These are phyloP conservation scores for Lepilemur septentrionalis DNA, from an alignment of 2,797 vertebrate genomes.

Conservation along the genomic window DNA sequence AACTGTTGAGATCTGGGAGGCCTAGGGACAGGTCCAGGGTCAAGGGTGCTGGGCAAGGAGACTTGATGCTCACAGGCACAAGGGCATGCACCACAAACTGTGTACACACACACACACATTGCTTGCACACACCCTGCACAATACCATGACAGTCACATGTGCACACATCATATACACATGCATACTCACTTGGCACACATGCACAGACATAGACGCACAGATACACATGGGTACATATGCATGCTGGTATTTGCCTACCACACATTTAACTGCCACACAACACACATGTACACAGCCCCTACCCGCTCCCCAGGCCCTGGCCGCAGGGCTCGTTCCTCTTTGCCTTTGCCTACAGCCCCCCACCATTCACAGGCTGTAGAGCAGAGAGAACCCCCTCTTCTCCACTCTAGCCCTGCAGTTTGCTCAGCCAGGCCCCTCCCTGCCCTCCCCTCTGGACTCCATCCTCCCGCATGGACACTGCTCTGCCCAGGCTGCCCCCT, in stretches of 20 bases:
- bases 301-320: background rate
- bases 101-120: background rate
- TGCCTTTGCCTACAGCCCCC: background rate
- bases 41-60: background rate
- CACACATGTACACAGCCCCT: too few species aligned
- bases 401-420: conserved; percentile 66
- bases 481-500: background rate
- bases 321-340: background rate
- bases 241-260: background rate
- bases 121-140: background rate
- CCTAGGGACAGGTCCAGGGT: background rate
- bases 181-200: too few species aligned
- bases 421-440: conserved; percentile 48
- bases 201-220: background rate
- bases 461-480: background rate
- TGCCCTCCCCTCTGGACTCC: background rate
- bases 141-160: too few species aligned
- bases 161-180: background rate
- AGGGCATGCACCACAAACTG: too few species aligned
- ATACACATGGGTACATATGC: background rate
- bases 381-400: conserved; percentile 37
- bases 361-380: conserved; percentile 35
- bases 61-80: background rate
- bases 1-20: background rate
- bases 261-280: too few species aligned